Base-by-base conservation (phyloP, 2,113 vertebrate species). In the Semicossyphus pulcher region DNA sequence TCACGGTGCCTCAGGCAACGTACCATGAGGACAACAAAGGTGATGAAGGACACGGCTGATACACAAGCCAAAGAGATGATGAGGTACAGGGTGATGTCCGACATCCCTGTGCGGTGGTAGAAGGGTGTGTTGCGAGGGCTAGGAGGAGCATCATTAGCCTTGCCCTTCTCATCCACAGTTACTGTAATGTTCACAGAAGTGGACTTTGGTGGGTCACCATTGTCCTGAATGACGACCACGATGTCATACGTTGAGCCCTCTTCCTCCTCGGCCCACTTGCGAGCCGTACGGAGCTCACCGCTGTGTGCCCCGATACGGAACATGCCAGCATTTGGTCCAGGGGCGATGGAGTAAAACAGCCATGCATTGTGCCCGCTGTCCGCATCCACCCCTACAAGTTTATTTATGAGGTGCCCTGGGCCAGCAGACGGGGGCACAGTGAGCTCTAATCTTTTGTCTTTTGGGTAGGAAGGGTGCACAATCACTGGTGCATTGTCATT, bases 361-460 rank as follows among this genome's bases (percentile, higher is more conserved):
- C 95, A 96, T 2, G 96, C 96, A 11, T 97, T 97, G 80, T 96
- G 94, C 29, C 96, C 96, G 52, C 96, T 96, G 85, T 97, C 96
- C 1, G 94, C 89, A 81, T 97, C 96, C 65, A 96, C 91, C 4
- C 92, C 95, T 23, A 96, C 95, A 10, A 97, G 80, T 88, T 97
- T 97, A 76, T 88, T 95, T 32, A 97, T 91, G 41, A 96, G 86
- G 53, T 96, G 93, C 10, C 95, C 95, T 2, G 94, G 87, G 25
- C 90, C 84, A 0, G 85, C 95, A 44, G 91, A 92, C 29, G 68
- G 86, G 0, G 94, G 93, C 57, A 96, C 88, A 37, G 83, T 93
- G 12, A 97, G 92, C 67, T 93, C 92, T 56, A 96, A 87, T 48
- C 92, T 89, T 49, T 91, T 88, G 7, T 94, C 95, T 73, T 87